Conservation (phyloP, 2,797 vertebrate species). For the Aplochiton taeniatus region DNA sequence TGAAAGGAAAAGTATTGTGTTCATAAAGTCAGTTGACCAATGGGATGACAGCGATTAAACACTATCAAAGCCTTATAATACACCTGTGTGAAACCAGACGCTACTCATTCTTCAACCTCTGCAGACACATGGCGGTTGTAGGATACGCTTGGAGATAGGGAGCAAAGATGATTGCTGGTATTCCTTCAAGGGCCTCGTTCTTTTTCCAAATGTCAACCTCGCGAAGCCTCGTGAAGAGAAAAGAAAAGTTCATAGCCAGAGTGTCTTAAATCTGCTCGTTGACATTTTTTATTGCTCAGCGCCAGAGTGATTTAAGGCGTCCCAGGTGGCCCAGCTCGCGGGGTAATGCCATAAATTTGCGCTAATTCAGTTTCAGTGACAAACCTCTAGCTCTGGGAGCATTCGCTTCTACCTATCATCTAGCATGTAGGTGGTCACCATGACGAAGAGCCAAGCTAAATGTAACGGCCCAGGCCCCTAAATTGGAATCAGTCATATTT, state of each 20-base stretch:
- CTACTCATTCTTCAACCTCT: constrained; percentile 44
- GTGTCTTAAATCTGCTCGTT: constrained; percentile 67
- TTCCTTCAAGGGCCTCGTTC: constrained; percentile 55
- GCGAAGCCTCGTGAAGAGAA: constrained; percentile 39
- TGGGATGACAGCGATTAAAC: constrained; percentile 59
- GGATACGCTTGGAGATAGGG: constrained; percentile 40
- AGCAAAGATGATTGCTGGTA: constrained; percentile 46
- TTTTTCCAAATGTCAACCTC: constrained; percentile 68
- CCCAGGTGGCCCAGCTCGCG: constrained; percentile 50
- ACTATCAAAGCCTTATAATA: constrained; percentile 58
- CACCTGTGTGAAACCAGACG: constrained; percentile 40
- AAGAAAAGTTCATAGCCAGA: constrained; percentile 58
- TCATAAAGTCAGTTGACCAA: constrained; percentile 61
- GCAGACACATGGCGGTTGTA: constrained; percentile 37
- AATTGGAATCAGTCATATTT: neutral
- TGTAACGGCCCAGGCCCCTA: neutral
- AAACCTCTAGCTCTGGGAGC: constrained; percentile 55
- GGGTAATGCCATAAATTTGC: constrained; percentile 69
- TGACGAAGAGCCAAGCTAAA: constrained; percentile 18
- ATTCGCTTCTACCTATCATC: constrained; percentile 49
- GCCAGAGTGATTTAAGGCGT: constrained; percentile 69
- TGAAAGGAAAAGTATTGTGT: constrained; percentile 47
- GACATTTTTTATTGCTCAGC: constrained; percentile 71
- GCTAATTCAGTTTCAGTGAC: constrained; percentile 70
- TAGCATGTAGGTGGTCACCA: constrained; percentile 36